A percentile compares a stretch with the other conserved stretches of the same genome.
phyloP scores from a whole-genome alignment of 2,113 vertebrate genomes.

The Oryctolagus cuniculus region mOryCun1.1 NC_091436.1:100033501-100034000 shows the following conservation, averaged over 20 bases:
- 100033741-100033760: neutral
- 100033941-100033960: conserved; percentile 27
- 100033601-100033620: neutral
- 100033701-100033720: neutral
- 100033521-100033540: conserved; percentile 14
- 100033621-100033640: neutral
- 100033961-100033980: conserved; percentile 7
- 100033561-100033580: neutral
- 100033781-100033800: neutral
- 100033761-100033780: neutral
- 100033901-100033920: conserved; percentile 59
- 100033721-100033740: neutral
- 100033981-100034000: conserved; percentile 1
- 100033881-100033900: conserved; percentile 72
- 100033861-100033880: conserved; percentile 62
- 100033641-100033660: neutral
- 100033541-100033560: neutral
- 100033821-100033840: conserved; percentile 59
- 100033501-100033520: neutral
- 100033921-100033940: conserved; percentile 49
- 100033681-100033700: neutral
- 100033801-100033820: conserved; percentile 6
- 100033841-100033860: conserved; percentile 41
- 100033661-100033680: neutral
- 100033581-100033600: neutral